These are phyloP conservation scores for Bergia sp. DNA, from an alignment of 92 coral and sea anemone species.

Conservation along the genomic window DNA sequence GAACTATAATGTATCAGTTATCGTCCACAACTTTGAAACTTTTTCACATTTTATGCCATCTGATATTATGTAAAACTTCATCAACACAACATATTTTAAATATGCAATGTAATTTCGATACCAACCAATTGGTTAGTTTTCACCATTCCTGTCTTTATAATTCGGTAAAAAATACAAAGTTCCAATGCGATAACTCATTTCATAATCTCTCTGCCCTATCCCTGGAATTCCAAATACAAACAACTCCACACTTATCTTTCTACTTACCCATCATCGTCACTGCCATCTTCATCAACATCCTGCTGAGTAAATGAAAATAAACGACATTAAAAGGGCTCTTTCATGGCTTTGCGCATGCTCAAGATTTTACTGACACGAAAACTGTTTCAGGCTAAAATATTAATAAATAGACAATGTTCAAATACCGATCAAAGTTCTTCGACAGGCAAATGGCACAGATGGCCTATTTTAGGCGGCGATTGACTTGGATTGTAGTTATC, in stretches of 20 bases:
- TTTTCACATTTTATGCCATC: neutral
- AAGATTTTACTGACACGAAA: no score
- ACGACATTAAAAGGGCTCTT: neutral
- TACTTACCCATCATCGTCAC: constrained; percentile 98
- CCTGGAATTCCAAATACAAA: neutral
- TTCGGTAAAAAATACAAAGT: neutral
- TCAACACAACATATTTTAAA: neutral
- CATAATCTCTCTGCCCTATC: neutral
- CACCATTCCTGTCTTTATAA: neutral
- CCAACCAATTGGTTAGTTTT: neutral
- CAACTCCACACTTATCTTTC: neutral
- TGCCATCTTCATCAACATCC: constrained; percentile 92
- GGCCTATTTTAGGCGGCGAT: no score
- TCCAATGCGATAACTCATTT: neutral
- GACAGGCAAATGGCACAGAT: no score
- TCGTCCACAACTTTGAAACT: neutral
- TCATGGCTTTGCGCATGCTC: no score
- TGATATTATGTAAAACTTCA: no score
- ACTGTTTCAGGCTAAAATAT: no score
- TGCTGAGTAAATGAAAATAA: constrained; percentile 20
- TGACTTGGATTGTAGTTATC: no score
- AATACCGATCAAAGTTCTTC: no score
- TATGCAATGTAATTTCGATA: neutral
- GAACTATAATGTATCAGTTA: neutral
- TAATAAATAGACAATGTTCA: no score